Conservation (phyloP, 2,888 invertebrate genomes). For the Horisme vitalbata region DNA sequence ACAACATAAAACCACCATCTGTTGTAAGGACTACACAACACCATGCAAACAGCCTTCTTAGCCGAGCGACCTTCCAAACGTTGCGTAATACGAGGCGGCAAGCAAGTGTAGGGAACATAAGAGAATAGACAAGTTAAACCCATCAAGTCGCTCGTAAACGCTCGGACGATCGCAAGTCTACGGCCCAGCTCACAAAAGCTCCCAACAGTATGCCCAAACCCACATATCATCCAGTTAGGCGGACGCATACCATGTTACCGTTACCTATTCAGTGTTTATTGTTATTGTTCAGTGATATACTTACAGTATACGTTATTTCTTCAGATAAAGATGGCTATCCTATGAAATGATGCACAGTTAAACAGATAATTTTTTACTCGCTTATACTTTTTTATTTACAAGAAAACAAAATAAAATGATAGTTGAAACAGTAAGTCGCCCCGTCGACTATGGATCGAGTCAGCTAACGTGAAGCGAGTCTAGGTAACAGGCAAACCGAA, state of each 20-base stretch:
- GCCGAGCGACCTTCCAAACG: conserved; percentile 10
- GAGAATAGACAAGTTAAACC: too few species aligned
- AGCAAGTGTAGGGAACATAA: too few species aligned
- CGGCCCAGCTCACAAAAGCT: conserved; percentile 50
- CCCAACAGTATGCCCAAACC: conserved; percentile 24
- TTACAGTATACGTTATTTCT: conserved; percentile 83
- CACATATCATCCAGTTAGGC: conserved; percentile 44
- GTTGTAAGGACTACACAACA: conserved; percentile 67
- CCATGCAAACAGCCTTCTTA: conserved; percentile 70
- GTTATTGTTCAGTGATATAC: conserved; percentile 82
- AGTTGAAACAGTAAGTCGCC: conserved; percentile 27
- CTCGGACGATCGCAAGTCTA: conserved; percentile 8
- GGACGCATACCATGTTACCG: conserved; percentile 32
- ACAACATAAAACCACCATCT: conserved; percentile 67
- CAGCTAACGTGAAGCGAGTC: conserved; percentile 36
- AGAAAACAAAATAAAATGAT: conserved; percentile 62
- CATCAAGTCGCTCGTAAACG: too few species aligned
- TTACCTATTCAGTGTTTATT: conserved; percentile 78
- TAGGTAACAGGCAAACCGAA: conserved; percentile 25
- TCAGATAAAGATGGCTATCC: conserved; percentile 86
- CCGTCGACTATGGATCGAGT: conserved; percentile 23
- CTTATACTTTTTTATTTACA: conserved; percentile 81
- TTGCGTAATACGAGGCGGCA: conserved; percentile 4
- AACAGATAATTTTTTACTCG: conserved; percentile 88
- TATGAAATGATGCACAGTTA: conserved; percentile 89